A percentile compares a stretch with the other conserved stretches of the same genome.
These are phyloP conservation scores for Periplaneta americana DNA, from an alignment of 1,140 invertebrate species.

Conservation along the genomic window DNA sequence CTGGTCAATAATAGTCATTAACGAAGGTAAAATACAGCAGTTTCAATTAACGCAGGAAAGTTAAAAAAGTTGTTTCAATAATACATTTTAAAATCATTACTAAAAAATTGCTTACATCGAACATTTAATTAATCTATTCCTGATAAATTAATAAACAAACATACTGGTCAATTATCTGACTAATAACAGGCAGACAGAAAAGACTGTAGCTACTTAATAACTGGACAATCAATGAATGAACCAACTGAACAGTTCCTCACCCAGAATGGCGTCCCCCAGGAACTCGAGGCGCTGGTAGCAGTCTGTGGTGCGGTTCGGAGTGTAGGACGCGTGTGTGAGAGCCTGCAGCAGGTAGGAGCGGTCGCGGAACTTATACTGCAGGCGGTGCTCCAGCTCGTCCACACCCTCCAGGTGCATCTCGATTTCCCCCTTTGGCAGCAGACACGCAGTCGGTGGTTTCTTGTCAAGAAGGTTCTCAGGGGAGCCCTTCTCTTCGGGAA, in stretches of 20 bases:
- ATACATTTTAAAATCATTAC: too few relatives aligned
- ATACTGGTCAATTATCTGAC: too few relatives aligned
- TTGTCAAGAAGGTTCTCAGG: neutral
- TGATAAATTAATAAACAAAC: too few relatives aligned
- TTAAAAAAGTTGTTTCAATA: too few relatives aligned
- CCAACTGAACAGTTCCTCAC: slow-evolving; percentile 28
- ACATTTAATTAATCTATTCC: too few relatives aligned
- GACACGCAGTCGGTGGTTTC: neutral
- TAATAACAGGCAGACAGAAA: neutral
- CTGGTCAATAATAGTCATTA: too few relatives aligned
- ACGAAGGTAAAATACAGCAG: too few relatives aligned
- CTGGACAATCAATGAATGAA: neutral
- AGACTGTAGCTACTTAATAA: neutral
- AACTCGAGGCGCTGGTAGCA: slow-evolving; percentile 95
- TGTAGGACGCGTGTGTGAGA: slow-evolving; percentile 88
- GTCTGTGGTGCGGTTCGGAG: slow-evolving; percentile 75
- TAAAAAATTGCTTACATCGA: too few relatives aligned
- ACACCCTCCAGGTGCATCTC: neutral
- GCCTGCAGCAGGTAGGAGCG: slow-evolving; percentile 58
- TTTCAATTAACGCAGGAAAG: too few relatives aligned
- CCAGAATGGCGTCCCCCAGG: slow-evolving; percentile 88
- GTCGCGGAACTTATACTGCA: slow-evolving; percentile 63
- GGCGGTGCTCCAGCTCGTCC: slow-evolving; percentile 48
- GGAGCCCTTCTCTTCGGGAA: slow-evolving; percentile 41
- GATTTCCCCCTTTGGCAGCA: neutral